A percentile compares a stretch with the other conserved stretches of the same genome.
phyloP scores from a whole-genome alignment of 1,140 invertebrate genomes.

The Diachasma alloeum region DNA sequence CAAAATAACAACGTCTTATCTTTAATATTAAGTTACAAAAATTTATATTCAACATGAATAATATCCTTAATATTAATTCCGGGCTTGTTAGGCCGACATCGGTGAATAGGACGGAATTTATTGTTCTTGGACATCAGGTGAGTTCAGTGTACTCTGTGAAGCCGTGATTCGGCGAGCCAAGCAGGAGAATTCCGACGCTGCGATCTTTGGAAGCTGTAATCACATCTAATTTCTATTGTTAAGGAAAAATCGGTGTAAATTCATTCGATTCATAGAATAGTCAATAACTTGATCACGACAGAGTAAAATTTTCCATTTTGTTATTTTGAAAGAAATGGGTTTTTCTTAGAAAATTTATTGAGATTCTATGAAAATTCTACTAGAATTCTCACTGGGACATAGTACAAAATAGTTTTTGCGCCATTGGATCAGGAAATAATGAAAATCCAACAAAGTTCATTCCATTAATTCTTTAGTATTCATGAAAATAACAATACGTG shows the following conservation, averaged over 20 bases:
- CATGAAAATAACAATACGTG: too few species aligned
- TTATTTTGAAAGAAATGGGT: too few species aligned
- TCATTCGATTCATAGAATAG: too few species aligned
- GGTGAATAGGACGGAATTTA: background rate
- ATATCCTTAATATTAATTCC: background rate
- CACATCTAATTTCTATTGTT: constrained; percentile 54
- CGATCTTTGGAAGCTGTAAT: constrained; percentile 67
- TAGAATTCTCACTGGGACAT: too few species aligned
- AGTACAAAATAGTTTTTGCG: too few species aligned
- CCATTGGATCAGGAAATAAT: too few species aligned
- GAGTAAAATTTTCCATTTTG: too few species aligned
- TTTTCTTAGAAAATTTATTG: too few species aligned
- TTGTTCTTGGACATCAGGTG: constrained; percentile 54
- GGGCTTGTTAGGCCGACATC: background rate
- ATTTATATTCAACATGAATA: constrained; percentile 6
- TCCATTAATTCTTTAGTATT: too few species aligned
- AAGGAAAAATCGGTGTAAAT: background rate
- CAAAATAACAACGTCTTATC: background rate
- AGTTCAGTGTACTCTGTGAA: constrained; percentile 66
- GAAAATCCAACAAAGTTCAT: too few species aligned
- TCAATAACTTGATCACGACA: too few species aligned
- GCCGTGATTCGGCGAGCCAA: constrained; percentile 67
- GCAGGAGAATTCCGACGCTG: constrained; percentile 64
- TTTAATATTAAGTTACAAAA: constrained; percentile 7
- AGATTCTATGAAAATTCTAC: too few species aligned